A percentile compares a stretch with the other conserved stretches of the same genome.
Evolutionary conservation across 53 echinoderm and acorn worm genomes (phyloP).

Genomic region (Luidia sarsii): DNA sequence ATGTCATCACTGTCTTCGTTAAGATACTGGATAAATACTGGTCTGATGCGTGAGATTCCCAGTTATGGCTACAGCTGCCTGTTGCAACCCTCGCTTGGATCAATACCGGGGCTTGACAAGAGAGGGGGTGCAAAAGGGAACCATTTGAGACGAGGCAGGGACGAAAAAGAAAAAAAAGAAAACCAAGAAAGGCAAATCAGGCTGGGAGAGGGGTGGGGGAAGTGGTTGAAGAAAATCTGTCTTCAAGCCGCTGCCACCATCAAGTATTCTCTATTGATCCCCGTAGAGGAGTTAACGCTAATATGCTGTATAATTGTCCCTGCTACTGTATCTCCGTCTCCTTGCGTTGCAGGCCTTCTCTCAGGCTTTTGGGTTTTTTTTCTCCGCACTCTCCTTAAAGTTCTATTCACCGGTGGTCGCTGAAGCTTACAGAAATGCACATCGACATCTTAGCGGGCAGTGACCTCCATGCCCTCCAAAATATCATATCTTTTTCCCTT

Average conservation of each 20-base stretch:
- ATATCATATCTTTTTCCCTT: slow-evolving; percentile 3
- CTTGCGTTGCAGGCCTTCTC: not conserved
- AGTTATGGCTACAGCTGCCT: slow-evolving; percentile 57
- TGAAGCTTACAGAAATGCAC: slow-evolving; percentile 41
- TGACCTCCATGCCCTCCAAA: slow-evolving; percentile 24
- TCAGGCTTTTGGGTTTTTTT: not conserved
- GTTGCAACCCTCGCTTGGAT: slow-evolving; percentile 50
- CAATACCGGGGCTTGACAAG: slow-evolving; percentile 48
- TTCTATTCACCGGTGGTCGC: too few species aligned
- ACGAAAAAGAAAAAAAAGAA: not conserved
- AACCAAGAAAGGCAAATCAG: not conserved
- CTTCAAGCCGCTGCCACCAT: slow-evolving; percentile 53
- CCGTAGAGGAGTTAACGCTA: slow-evolving; percentile 36
- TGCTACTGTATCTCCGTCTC: not conserved
- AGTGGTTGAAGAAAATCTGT: slow-evolving; percentile 13
- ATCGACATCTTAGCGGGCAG: slow-evolving; percentile 48
- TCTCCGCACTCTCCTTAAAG: slow-evolving; percentile 28
- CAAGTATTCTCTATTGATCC: slow-evolving; percentile 55
- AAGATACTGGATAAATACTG: slow-evolving; percentile 50
- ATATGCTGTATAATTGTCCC: slow-evolving; percentile 56
- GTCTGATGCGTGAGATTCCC: slow-evolving; percentile 33
- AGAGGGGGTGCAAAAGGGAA: slow-evolving; percentile 12
- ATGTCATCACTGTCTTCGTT: slow-evolving; percentile 53
- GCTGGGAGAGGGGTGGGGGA: too few species aligned
- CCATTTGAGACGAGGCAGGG: too few species aligned